Evolutionary conservation across 2,888 invertebrate species (phyloP).

Genomic region (Volucella inanis): DNA sequence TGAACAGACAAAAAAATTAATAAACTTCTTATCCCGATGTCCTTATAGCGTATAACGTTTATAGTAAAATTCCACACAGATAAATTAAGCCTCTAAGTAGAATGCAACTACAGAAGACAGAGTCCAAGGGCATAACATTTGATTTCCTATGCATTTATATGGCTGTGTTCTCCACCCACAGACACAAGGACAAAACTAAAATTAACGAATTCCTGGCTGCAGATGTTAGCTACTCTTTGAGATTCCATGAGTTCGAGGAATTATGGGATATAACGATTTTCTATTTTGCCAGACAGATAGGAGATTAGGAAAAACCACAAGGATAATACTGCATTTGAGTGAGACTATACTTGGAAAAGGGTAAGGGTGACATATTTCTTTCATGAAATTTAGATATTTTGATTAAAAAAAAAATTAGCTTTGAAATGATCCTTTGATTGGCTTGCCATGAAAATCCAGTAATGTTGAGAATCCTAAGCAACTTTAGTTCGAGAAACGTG

Average conservation of each 20-base stretch:
- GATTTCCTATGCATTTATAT: slow-evolving; percentile 29
- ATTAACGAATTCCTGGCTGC: slow-evolving; percentile 48
- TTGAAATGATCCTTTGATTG: too few relatives aligned
- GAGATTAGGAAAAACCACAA: neutral
- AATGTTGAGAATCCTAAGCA: too few relatives aligned
- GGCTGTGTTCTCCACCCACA: neutral
- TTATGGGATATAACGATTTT: slow-evolving; percentile 45
- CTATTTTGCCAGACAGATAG: slow-evolving; percentile 8
- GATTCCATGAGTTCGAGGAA: slow-evolving; percentile 48
- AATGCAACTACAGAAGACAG: slow-evolving; percentile 1
- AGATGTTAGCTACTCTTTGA: slow-evolving; percentile 40
- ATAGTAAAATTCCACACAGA: neutral
- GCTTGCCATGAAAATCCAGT: too few relatives aligned
- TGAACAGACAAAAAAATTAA: too few relatives aligned
- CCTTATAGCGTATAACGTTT: too few relatives aligned
- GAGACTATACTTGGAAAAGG: too few relatives aligned
- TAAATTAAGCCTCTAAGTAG: too few relatives aligned
- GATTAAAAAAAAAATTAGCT: too few relatives aligned
- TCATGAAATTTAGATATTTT: too few relatives aligned
- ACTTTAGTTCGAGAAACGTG: too few relatives aligned
- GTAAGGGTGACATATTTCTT: too few relatives aligned
- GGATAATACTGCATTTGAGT: neutral
- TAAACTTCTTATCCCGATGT: too few relatives aligned
- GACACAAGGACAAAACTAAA: slow-evolving; percentile 17
- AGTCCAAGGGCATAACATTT: slow-evolving; percentile 26